A percentile compares a stretch with the other conserved stretches of the same genome.
These are phyloP conservation scores for Ptychochromis oligacanthus DNA, from an alignment of 2,113 vertebrate genomes.

Conservation along the genomic window DNA sequence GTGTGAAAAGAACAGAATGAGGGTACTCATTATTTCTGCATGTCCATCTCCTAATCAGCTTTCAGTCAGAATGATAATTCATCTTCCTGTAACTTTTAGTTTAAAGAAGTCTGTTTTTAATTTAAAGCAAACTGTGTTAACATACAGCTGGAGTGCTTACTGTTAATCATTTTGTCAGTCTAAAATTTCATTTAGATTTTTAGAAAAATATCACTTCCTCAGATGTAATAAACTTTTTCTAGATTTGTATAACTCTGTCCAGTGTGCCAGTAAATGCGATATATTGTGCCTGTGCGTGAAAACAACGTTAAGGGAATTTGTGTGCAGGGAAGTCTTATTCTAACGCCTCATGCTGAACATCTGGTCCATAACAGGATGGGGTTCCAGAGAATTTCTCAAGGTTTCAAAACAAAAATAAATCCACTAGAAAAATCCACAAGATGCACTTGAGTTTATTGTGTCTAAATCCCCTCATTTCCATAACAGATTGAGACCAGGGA, in stretches of 20 bases:
- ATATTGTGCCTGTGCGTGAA: background rate
- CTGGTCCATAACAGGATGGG: conserved; percentile 48
- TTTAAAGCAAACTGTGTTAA: background rate
- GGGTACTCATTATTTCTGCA: background rate
- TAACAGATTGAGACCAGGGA: conserved; percentile 64
- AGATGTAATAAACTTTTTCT: background rate
- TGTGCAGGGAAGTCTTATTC: conserved; percentile 12
- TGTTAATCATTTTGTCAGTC: background rate
- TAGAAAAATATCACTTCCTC: background rate
- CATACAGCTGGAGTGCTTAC: background rate
- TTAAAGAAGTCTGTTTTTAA: background rate
- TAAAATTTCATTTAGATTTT: background rate
- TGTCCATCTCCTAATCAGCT: background rate
- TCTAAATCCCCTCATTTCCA: conserved; percentile 73
- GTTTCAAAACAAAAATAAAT: conserved; percentile 65
- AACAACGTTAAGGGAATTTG: conserved; percentile 15
- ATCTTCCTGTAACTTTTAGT: background rate
- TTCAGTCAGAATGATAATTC: background rate
- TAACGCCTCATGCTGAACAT: conserved; percentile 52
- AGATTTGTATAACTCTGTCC: background rate
- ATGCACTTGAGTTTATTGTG: conserved; percentile 66
- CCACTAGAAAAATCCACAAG: conserved; percentile 54
- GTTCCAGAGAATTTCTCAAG: conserved; percentile 49
- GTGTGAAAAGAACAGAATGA: background rate
- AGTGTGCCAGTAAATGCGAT: background rate